Base-by-base conservation (phyloP, 1,140 invertebrate genomes). In the Armadillidium nasatum region DNA sequence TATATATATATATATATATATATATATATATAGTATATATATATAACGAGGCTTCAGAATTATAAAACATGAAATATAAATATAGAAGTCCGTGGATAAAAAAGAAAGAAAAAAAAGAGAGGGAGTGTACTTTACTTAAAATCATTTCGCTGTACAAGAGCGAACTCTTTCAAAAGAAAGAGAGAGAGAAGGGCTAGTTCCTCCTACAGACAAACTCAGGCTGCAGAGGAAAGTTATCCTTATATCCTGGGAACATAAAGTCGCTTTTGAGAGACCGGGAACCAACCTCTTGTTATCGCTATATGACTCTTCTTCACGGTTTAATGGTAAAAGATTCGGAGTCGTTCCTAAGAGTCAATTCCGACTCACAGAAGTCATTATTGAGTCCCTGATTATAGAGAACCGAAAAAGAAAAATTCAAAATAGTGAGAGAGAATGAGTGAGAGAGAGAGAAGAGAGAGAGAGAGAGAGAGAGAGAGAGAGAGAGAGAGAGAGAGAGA, bases 1-100 rank as follows among this genome's bases (percentile, higher is more conserved):
- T 50, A 50, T 50, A 50, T 50, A 50, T 50, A 50, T 50, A 50
- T 50, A 50, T 50, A 50, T 50, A 50, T 50, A 50, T 50, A 50
- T 50, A 50, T n/a, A n/a, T n/a, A n/a, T n/a, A n/a, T n/a, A n/a
- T n/a, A n/a, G n/a, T n/a, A n/a, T n/a, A n/a, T n/a, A n/a, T n/a
- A n/a, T n/a, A n/a, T n/a, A n/a, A n/a, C n/a, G n/a, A n/a, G n/a
- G n/a, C n/a, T n/a, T n/a, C n/a, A n/a, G n/a, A n/a, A n/a, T n/a
- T n/a, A n/a, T n/a, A n/a, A n/a, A n/a, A n/a, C n/a, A n/a, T n/a
- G n/a, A n/a, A n/a, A n/a, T n/a, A n/a, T n/a, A n/a, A n/a, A n/a
- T n/a, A n/a, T n/a, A n/a, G n/a, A n/a, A n/a, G n/a, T n/a, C n/a
- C n/a, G n/a, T n/a, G n/a, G n/a, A n/a, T n/a, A n/a, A n/a, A n/a